Percentiles rank a stretch among this genome's conserved stretches.
These are phyloP conservation scores for Columbina picui DNA, from an alignment of 2,113 vertebrate species.

Conservation along the genomic window DNA sequence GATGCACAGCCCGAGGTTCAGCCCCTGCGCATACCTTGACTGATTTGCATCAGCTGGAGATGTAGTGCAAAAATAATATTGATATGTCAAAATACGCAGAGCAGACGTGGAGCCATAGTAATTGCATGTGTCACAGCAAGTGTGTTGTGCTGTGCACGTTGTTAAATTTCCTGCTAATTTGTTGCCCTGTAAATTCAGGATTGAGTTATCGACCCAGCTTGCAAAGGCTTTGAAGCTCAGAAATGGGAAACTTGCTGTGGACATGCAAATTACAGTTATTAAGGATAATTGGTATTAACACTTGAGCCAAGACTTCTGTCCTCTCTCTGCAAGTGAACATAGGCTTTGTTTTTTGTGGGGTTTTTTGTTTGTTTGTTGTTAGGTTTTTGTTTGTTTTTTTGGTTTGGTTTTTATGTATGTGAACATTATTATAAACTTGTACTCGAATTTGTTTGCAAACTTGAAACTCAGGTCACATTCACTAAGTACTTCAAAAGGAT, in stretches of 20 bases:
- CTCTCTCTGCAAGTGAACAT: not conserved
- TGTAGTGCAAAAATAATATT: not conserved
- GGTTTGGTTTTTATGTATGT: not conserved
- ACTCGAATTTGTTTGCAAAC: not conserved
- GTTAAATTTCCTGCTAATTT: not conserved
- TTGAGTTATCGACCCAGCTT: not conserved
- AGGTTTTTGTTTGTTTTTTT: too few relatives aligned
- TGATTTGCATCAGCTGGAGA: not conserved
- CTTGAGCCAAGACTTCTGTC: not conserved
- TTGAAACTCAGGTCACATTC: not conserved
- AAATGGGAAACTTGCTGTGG: not conserved
- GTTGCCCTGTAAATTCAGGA: not conserved
- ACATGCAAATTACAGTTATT: conserved; percentile 24
- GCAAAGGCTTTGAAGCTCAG: not conserved
- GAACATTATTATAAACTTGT: not conserved
- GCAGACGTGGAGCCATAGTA: not conserved
- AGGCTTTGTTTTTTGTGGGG: not conserved
- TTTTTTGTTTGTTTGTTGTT: too few relatives aligned
- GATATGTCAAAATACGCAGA: not conserved
- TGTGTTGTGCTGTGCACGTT: not conserved
- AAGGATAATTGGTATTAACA: conserved; percentile 2
- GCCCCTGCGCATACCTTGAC: not conserved
- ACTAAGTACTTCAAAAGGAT: not conserved
- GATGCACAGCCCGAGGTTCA: not conserved
- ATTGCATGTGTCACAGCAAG: not conserved